Percentiles rank a stretch among this genome's conserved stretches.
Conservation (phyloP, 2,113 vertebrate species). For the Paratilapia polleni region DNA sequence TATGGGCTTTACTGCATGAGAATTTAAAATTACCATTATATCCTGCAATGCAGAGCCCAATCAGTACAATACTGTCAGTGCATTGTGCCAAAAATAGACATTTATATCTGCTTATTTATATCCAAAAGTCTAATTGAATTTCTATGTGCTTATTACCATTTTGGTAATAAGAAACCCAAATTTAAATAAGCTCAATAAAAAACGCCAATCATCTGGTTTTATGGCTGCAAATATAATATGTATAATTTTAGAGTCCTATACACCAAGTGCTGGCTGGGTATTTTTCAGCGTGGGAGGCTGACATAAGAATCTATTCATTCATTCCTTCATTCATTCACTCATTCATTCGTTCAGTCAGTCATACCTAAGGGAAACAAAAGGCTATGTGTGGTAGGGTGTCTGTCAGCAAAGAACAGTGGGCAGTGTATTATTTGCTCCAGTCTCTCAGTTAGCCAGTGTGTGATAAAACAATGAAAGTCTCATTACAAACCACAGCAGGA, state of each 20-base stretch:
- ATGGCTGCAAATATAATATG: not conserved
- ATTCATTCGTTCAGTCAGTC: slow-evolving; percentile 16
- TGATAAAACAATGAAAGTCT: slow-evolving; percentile 23
- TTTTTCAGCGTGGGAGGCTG: slow-evolving; percentile 12
- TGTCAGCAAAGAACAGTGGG: slow-evolving; percentile 16
- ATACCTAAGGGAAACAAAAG: slow-evolving; percentile 53
- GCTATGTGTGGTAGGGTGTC: slow-evolving; percentile 23
- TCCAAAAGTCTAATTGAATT: not conserved
- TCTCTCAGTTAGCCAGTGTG: slow-evolving; percentile 20
- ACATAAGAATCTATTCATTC: not conserved
- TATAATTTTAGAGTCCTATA: not conserved
- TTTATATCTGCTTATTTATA: not conserved
- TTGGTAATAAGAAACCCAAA: not conserved
- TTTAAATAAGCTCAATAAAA: not conserved
- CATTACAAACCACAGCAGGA: slow-evolving; percentile 9
- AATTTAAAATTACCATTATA: not conserved
- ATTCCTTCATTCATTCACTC: slow-evolving; percentile 11
- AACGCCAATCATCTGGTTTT: not conserved
- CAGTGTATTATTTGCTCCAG: slow-evolving; percentile 39
- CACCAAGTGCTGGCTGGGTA: not conserved
- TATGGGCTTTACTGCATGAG: not conserved
- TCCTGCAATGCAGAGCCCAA: not conserved
- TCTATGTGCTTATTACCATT: not conserved
- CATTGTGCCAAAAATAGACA: not conserved
- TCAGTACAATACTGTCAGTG: not conserved